Percentiles rank a stretch among this genome's conserved stretches.
Evolutionary conservation across 53 echinoderm and acorn worm species (phyloP).

Genomic region (Crossaster papposus): DNA sequence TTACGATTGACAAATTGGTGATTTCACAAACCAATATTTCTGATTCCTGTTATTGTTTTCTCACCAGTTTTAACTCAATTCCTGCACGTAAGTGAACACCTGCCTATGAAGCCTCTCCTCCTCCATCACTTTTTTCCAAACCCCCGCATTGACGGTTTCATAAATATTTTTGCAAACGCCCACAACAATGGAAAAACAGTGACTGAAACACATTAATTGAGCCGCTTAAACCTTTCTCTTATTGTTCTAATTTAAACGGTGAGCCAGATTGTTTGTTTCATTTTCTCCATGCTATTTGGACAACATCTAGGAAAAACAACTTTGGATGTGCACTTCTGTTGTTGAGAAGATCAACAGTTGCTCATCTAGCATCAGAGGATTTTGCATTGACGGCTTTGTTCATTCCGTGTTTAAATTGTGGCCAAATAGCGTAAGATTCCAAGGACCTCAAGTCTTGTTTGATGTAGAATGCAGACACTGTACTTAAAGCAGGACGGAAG

Average conservation of each 20-base stretch:
- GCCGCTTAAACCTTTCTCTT: background rate
- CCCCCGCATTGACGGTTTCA: background rate
- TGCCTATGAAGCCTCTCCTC: background rate
- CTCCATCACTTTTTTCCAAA: background rate
- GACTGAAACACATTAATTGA: background rate
- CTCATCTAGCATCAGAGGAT: background rate
- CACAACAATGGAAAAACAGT: background rate
- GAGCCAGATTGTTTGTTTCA: background rate
- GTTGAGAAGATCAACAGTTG: background rate
- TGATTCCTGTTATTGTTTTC: background rate
- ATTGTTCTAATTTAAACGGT: background rate
- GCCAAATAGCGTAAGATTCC: background rate
- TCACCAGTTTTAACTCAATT: background rate
- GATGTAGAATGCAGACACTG: background rate
- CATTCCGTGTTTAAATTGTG: background rate
- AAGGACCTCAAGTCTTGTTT: background rate
- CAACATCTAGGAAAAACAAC: conserved; percentile 24
- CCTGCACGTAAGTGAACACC: background rate
- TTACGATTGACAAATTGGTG: background rate
- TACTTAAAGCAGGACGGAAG: background rate
- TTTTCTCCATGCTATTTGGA: background rate
- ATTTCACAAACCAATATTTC: background rate
- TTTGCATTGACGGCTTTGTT: background rate
- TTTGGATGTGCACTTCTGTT: conserved; percentile 30
- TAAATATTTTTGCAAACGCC: background rate